Evolutionary conservation across 2,113 vertebrate species (phyloP).

Genomic region (Clinocottus analis): DNA sequence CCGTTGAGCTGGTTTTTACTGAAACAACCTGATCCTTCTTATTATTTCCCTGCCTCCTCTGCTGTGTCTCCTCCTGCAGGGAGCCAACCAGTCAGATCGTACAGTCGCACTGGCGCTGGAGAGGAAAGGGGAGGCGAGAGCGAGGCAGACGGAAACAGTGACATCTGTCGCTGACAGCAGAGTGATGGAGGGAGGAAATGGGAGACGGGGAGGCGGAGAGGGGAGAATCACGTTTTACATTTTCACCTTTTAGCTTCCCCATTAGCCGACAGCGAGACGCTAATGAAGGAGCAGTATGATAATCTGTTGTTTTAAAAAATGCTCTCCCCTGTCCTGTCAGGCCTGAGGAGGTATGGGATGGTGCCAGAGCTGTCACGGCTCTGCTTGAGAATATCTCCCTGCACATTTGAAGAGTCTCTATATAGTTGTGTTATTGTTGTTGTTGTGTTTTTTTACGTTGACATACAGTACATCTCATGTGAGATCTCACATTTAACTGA

Average conservation of each 20-base stretch:
- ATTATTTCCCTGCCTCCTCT: conserved; percentile 35
- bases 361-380: conserved; percentile 61
- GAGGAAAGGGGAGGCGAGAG: conserved; percentile 44
- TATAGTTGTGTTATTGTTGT: conserved; percentile 17
- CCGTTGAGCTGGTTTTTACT: conserved; percentile 30
- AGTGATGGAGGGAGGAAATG: conserved; percentile 61
- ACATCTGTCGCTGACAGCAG: conserved; percentile 68
- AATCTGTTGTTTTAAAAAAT: conserved; percentile 59
- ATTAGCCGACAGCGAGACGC: conserved; percentile 69
- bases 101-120: conserved; percentile 36
- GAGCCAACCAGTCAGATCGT: no score
- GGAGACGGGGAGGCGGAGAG: conserved; percentile 54
- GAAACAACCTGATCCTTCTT: conserved; percentile 47
- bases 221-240: conserved; percentile 55
- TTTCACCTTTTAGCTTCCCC: conserved; percentile 74
- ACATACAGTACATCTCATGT: conserved; percentile 29
- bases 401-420: conserved; percentile 23
- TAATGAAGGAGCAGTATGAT: conserved; percentile 72
- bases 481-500: conserved; percentile 24
- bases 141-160: conserved; percentile 59
- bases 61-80: conserved; percentile 22
- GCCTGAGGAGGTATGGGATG: conserved; percentile 60
- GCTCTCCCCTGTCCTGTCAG: conserved; percentile 68
- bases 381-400: conserved; percentile 45
- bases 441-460: conserved; percentile 33